Evolutionary conservation across 2,797 vertebrate species (phyloP), one percentile per base, ranked within the genome.

Genomic region (Tenualosa ilisha): DNA sequence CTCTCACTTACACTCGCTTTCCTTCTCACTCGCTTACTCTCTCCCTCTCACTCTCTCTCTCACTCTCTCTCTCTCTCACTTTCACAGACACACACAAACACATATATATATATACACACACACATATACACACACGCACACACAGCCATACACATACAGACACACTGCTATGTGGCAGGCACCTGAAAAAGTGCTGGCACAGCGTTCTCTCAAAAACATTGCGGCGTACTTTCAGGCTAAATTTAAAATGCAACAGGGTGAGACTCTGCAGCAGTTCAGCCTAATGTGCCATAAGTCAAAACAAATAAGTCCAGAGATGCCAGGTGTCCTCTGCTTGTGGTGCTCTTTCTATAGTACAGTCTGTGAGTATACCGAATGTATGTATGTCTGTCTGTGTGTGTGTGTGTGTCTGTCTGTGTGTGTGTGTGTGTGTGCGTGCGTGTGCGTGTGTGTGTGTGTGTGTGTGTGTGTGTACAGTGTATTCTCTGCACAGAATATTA

Each of bases 231-330:
- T 46, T 46, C 40, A 20, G 72, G 40, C 72, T 79, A 79, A 79
- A 46, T 79, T 79, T 79, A 79, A 79, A 79, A 79, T 79, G 72
- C 72, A 79, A 79, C 40, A 79, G 40, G 72, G 37, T 46, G 72
- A 79, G 72, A 79, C 37, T 79, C 4, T 79, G 72, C 72, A 79
- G 72, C 20, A 43, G 72, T 43, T 46, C 26, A 79, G 72, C 13
- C 72, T 43, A 43, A 79, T 79, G 40, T 79, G 72, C 37, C 72
- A 79, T 22, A 37, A 79, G 37, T 79, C 72, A 43, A 79, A 79
- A 79, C 37, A 79, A 43, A 79, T 46, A 79, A 46, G 40, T 22
- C 72, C 37, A 79, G 37, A 79, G 6, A 79, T 22, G 15, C 40
- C 72, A 79, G 72, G 72, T 79, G 72, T 79, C 72, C 40, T 46